phyloP scores from a whole-genome alignment of 2,888 invertebrate species.

The Baronia brevicornis region DNA sequence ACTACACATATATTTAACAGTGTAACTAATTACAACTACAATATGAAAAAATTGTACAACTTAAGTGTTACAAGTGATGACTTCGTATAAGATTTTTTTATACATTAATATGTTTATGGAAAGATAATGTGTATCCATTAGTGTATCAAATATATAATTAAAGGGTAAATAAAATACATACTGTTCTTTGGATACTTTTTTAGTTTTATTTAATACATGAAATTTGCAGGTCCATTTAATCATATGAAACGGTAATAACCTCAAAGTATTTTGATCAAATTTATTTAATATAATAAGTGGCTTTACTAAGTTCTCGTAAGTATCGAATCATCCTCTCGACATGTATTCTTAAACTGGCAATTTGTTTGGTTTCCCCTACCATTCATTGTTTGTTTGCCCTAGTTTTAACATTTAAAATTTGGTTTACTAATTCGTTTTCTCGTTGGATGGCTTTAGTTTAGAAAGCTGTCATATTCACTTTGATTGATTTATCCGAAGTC shows the following conservation, averaged over 20 bases:
- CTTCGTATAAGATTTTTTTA: too few species aligned
- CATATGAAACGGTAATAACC: slow-evolving; percentile 21
- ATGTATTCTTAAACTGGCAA: slow-evolving; percentile 23
- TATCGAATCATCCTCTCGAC: slow-evolving; percentile 21
- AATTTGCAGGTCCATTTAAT: slow-evolving; percentile 24
- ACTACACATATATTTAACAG: too few species aligned
- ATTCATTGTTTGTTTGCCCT: slow-evolving; percentile 19
- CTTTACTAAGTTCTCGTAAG: slow-evolving; percentile 19
- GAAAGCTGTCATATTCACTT: too few species aligned
- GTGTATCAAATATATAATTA: slow-evolving; percentile 15
- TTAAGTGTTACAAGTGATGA: too few species aligned
- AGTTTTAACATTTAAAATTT: slow-evolving; percentile 14
- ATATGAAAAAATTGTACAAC: too few species aligned
- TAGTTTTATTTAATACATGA: slow-evolving; percentile 19
- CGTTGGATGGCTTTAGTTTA: too few species aligned
- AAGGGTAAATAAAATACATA: slow-evolving; percentile 2
- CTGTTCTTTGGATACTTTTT: not conserved
- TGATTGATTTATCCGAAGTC: too few species aligned
- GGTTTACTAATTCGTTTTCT: not conserved
- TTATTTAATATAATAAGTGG: too few species aligned
- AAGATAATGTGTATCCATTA: slow-evolving; percentile 16
- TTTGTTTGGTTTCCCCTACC: slow-evolving; percentile 21
- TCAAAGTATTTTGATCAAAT: slow-evolving; percentile 17
- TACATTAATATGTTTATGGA: slow-evolving; percentile 14
- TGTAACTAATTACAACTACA: too few species aligned